Evolutionary conservation across 2,797 vertebrate species (phyloP).

Genomic region (Malacoctenus gilli): DNA sequence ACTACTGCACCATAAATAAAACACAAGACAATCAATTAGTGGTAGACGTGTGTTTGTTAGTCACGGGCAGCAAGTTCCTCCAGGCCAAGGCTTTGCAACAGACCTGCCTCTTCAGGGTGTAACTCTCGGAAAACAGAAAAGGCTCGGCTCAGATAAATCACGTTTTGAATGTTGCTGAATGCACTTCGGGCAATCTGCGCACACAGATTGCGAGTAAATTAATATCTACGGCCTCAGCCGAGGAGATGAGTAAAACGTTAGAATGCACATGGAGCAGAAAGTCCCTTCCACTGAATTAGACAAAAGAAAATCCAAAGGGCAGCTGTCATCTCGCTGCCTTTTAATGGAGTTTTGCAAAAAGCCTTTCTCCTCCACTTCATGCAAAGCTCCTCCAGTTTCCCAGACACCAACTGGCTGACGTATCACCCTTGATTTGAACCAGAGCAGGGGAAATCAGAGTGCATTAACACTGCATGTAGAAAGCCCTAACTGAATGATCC

Average conservation of each 20-base stretch:
- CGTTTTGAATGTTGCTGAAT: conserved; percentile 70
- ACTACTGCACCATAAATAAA: conserved; percentile 86
- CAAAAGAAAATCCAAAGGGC: conserved; percentile 74
- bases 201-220: conserved; percentile 74
- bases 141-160: conserved; percentile 75
- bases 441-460: conserved; percentile 78
- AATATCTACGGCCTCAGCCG: conserved; percentile 69
- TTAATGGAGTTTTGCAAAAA: conserved; percentile 75
- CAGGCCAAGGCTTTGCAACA: conserved; percentile 70
- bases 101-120: conserved; percentile 72
- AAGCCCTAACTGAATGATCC: conserved; percentile 81
- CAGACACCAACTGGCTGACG: conserved; percentile 75
- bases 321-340: conserved; percentile 70
- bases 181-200: conserved; percentile 68
- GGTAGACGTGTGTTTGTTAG: conserved; percentile 81
- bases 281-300: conserved; percentile 72
- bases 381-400: conserved; percentile 71
- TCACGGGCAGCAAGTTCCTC: conserved; percentile 77
- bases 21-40: conserved; percentile 87
- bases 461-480: conserved; percentile 84
- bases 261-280: conserved; percentile 63
- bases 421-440: conserved; percentile 76
- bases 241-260: conserved; percentile 63
- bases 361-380: conserved; percentile 70
- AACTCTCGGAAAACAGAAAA: conserved; percentile 68